Percentiles rank a stretch among this genome's conserved stretches.
phyloP scores from a whole-genome alignment of 2,888 invertebrate species.

The Phlogophora meticulosa region DNA sequence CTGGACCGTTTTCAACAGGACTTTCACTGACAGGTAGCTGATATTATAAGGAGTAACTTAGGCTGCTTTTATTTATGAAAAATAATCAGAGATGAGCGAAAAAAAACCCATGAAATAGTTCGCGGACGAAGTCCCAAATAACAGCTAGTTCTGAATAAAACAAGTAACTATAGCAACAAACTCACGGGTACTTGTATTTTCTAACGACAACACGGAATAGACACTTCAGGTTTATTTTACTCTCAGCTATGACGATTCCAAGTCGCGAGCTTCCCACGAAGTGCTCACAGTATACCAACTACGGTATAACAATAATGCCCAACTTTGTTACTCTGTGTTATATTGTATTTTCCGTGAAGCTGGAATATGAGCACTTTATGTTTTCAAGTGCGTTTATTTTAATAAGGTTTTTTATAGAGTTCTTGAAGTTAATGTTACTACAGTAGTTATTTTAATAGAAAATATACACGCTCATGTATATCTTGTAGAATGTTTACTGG shows the following conservation, averaged over 20 bases:
- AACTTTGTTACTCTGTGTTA: constrained; percentile 18
- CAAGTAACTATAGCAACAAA: background rate
- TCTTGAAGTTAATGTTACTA: background rate
- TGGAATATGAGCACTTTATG: constrained; percentile 6
- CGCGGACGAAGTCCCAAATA: no score
- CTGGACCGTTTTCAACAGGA: no score
- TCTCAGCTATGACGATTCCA: constrained; percentile 26
- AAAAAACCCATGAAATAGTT: background rate
- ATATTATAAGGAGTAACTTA: no score
- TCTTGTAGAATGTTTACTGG: background rate
- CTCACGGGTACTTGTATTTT: background rate
- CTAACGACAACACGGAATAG: constrained; percentile 10
- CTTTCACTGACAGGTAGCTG: no score
- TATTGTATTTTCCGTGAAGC: constrained; percentile 14
- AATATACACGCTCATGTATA: background rate
- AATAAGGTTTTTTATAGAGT: background rate
- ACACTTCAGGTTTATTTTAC: constrained; percentile 30
- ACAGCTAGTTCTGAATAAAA: background rate
- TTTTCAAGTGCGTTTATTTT: constrained; percentile 19
- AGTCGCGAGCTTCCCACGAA: constrained; percentile 13
- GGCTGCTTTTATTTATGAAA: no score
- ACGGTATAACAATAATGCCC: constrained; percentile 3
- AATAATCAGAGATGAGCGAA: no score
- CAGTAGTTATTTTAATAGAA: constrained; percentile 4
- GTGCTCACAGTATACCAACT: constrained; percentile 16